Evolutionary conservation across 2,888 invertebrate genomes (phyloP), one percentile per base, ranked within the genome.

Genomic region (Ennomos fuscantarius): DNA sequence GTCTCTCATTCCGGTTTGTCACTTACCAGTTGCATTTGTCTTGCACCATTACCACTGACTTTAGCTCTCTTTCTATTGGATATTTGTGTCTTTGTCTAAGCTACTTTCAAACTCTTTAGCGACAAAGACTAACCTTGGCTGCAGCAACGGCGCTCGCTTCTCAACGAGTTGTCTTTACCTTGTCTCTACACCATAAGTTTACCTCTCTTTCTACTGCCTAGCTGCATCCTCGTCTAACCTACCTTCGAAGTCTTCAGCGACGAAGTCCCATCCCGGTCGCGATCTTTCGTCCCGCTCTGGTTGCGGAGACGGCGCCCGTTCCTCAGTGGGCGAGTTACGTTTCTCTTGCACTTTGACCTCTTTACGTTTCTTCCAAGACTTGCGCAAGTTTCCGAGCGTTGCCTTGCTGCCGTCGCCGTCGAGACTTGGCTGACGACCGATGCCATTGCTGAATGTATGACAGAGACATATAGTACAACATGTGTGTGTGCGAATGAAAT

Each of bases 171-270:
- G n/a, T n/a, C n/a, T n/a, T n/a, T n/a, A n/a, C n/a, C n/a, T n/a
- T n/a, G n/a, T n/a, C n/a, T n/a, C n/a, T n/a, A n/a, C n/a, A n/a
- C n/a, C n/a, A n/a, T n/a, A n/a, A n/a, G n/a, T n/a, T n/a, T n/a
- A n/a, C n/a, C n/a, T n/a, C n/a, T n/a, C n/a, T n/a, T n/a, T n/a
- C n/a, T n/a, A n/a, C n/a, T n/a, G n/a, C n/a, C n/a, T n/a, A n/a
- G n/a, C n/a, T n/a, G n/a, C n/a, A 10, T 31, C 6, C 33, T 33
- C 32, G 37, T n/a, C 2, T 10, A 8, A 42, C 31, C 35, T 67
- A 89, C 91, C 92, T 80, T 97, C 96, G 77, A 97, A 97, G 78
- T 97, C 96, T 72, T 96, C 96, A 9, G 95, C 94, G 1, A 96
- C 95, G 72, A 96, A 96, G 84, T 96, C 95, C 84, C 95, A 93